Base-by-base conservation (phyloP, 1,140 invertebrate species). In the Colletes gigas region DNA sequence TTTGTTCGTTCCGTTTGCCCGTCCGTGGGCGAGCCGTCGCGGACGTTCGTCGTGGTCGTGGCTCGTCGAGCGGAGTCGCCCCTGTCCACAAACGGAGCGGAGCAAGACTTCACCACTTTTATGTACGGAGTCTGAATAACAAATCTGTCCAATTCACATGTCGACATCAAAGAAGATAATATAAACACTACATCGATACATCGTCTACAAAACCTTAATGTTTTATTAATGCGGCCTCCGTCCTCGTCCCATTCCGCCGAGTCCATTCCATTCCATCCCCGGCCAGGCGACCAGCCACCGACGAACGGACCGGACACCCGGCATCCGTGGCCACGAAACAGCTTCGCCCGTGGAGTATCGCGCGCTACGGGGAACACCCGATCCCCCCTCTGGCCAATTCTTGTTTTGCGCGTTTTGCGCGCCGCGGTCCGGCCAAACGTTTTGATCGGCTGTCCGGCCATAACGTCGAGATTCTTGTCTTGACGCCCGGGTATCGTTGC, bases 111-210 rank as follows among this genome's bases (percentile, higher is more conserved):
- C 92, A 93, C 89, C 92, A 93, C 92, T 93, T 93, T 93, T 93
- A 92, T 92, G 91, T 93, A 93, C 92, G 91, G 89, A 93, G 91
- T 90, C 92, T 93, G 92, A 93, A 93, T 93, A 93, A 93, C 93
- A 93, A 93, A 93, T 93, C 93, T 93, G 92, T 93, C 93, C 93
- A 93, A 93, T 93, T 93, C 93, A 93, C 92, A 93, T 93, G 93
- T 93, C 93, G 93, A 93, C 92, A 93, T 93, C 92, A 93, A 93
- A 93, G 93, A 93, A 93, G 93, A 93, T 93, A 93, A 93, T 93
- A 93, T 93, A 93, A 93, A 93, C 93, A 92, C 93, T 93, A 93
- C 92, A 93, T 93, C 92, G 93, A 93, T 93, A 93, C 91, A 93
- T 93, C 90, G 89, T 92, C 92, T 90, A 91, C 92, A 93, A 93